Conservation (phyloP, 2,797 vertebrate species). For the Apogon hyalosoma region DNA sequence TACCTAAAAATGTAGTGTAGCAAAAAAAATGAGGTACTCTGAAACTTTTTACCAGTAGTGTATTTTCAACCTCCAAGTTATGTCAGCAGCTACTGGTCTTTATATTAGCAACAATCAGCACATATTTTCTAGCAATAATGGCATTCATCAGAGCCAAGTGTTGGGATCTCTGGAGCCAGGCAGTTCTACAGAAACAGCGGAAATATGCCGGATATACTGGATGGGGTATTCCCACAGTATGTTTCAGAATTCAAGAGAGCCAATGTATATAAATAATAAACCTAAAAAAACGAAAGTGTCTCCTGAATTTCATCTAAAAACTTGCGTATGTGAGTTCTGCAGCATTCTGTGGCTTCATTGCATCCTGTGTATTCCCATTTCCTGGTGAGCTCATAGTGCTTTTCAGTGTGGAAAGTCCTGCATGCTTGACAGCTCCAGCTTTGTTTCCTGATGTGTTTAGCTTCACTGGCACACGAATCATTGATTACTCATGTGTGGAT, state of each 20-base stretch:
- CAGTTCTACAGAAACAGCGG: conserved; percentile 22
- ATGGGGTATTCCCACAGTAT: conserved; percentile 11
- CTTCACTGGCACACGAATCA: conserved; percentile 71
- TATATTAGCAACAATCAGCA: conserved; percentile 35
- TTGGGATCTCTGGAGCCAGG: conserved; percentile 9
- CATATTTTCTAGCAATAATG: conserved; percentile 33
- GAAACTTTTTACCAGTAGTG: too few relatives aligned
- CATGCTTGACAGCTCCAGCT: conserved; percentile 63
- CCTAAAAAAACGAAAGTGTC: not conserved
- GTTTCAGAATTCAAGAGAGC: conserved; percentile 5
- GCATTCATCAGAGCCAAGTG: conserved; percentile 33
- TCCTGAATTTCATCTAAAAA: conserved; percentile 27
- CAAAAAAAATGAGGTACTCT: too few relatives aligned
- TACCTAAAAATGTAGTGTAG: not conserved
- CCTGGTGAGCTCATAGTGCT: conserved; percentile 68
- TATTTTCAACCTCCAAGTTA: not conserved
- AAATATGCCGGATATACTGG: conserved; percentile 27
- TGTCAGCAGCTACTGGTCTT: conserved; percentile 6
- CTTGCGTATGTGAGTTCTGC: conserved; percentile 24
- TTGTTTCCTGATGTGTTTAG: conserved; percentile 79
- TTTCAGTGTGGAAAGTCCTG: conserved; percentile 73
- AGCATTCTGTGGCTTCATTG: conserved; percentile 41
- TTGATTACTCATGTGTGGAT: conserved; percentile 83
- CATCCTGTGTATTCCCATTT: conserved; percentile 76
- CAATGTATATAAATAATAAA: conserved; percentile 13